Conservation (phyloP, 2,888 invertebrate genomes). For the Apoda limacodes region DNA sequence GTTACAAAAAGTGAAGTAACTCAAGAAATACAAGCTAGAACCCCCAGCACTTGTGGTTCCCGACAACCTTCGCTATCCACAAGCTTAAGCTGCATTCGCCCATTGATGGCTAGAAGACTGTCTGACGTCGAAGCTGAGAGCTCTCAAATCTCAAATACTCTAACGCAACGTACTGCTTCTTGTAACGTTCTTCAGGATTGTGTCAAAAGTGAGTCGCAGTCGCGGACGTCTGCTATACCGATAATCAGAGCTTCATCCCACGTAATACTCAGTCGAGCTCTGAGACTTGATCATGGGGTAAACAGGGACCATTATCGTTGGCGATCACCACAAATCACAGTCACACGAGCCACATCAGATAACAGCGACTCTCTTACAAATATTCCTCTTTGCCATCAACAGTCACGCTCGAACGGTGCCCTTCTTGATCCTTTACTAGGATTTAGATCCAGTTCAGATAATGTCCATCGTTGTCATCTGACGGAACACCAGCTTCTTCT, state of each 20-base stretch:
- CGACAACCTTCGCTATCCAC: conserved; percentile 78
- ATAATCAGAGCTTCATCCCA: conserved; percentile 68
- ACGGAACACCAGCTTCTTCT: conserved; percentile 65
- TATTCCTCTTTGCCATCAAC: conserved; percentile 56
- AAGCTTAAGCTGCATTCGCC: conserved; percentile 55
- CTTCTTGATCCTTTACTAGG: conserved; percentile 54
- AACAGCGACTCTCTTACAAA: conserved; percentile 74
- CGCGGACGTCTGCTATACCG: conserved; percentile 54
- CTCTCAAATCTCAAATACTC: conserved; percentile 45
- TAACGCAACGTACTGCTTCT: conserved; percentile 73
- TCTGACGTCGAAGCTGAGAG: conserved; percentile 62
- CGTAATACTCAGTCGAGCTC: conserved; percentile 70
- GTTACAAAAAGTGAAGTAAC: conserved; percentile 83
- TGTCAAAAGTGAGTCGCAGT: conserved; percentile 51
- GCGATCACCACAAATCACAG: conserved; percentile 77
- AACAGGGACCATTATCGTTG: conserved; percentile 46
- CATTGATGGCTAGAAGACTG: conserved; percentile 50
- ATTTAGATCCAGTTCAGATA: conserved; percentile 53
- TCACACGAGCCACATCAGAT: conserved; percentile 79
- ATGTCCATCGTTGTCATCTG: conserved; percentile 33
- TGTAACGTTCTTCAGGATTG: conserved; percentile 77
- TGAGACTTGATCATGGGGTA: conserved; percentile 60
- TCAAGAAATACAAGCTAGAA: conserved; percentile 83
- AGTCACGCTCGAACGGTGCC: conserved; percentile 63
- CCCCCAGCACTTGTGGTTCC: conserved; percentile 82